Evolutionary conservation across 2,888 invertebrate genomes (phyloP), one percentile per base, ranked within the genome.

Genomic region (Drosophila subsilvestris): DNA sequence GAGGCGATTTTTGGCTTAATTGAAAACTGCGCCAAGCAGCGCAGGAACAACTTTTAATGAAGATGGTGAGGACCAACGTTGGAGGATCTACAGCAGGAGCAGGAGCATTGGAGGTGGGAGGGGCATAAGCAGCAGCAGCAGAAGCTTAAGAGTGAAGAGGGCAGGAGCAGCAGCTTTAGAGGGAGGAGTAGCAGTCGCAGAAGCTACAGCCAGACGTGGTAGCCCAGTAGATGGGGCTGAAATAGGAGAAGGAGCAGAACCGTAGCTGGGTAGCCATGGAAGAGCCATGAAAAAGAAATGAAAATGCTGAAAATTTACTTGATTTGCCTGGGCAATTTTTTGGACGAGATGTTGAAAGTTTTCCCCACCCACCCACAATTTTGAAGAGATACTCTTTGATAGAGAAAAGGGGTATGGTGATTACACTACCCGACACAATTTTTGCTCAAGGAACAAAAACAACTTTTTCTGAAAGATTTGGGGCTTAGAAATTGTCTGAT

Each of bases 11-110:
- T 14, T 67, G 51, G 70, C 71, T 68, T 80, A 86, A 82, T 82
- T 80, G 81, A 78, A 82, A 84, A 70, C 63, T 72, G 79, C 65
- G 70, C 54, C 56, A 63, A 43, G 66, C 63, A 73, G 85, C 79
- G 66, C 66, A 73, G 85, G 81, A 73, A 69, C 61, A 82, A 82
- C 79, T 86, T 86, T 86, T 86, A 86, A 82, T 84, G 87, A 84
- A 78, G 57, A 63, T 20, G 57, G 55, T 60, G 61, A 48, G 43
- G 25, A 51, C 18, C 18, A 51, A 50, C 48, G 50, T 14, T n/a
- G 63, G 37, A 42, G 37, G 43, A 27, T 22, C 60, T 27, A 18
- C 55, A 45, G 29, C 22, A 32, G 25, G n/a, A n/a, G 25, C 12
- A 10, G 32, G 18, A 10, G 10, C 14, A 7, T 37, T 2, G 7